Evolutionary conservation across 2,888 invertebrate species (phyloP).

Genomic region (Disparrhopalites patrizii): DNA sequence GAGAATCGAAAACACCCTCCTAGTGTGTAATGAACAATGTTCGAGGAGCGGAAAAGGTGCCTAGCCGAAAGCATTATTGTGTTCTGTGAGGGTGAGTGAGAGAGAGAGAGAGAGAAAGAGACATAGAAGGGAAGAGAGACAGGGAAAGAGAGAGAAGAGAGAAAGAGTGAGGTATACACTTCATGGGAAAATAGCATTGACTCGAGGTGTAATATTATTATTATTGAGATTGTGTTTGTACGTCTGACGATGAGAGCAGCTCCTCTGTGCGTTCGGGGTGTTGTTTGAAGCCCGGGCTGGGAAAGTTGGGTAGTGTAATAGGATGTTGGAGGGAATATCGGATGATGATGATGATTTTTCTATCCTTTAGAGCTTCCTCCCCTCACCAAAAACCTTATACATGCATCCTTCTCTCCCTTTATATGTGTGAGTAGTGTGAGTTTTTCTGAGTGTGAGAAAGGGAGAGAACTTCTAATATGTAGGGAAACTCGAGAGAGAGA

Average conservation of each 20-base stretch:
- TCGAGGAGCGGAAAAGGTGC: slow-evolving; percentile 6
- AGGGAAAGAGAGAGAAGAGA: not conserved
- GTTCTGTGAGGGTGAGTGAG: not conserved
- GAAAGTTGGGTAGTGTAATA: slow-evolving; percentile 8
- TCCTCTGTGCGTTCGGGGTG: too few species aligned
- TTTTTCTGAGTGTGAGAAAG: too few species aligned
- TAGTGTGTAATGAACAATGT: slow-evolving; percentile 8
- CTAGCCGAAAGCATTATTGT: slow-evolving; percentile 5
- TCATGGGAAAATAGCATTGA: slow-evolving; percentile 8
- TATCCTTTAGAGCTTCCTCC: not conserved
- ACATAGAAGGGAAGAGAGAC: not conserved
- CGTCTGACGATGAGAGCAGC: slow-evolving; percentile 5
- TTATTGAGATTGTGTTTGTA: slow-evolving; percentile 10
- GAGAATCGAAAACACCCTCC: slow-evolving; percentile 10
- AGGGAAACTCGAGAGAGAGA: too few species aligned
- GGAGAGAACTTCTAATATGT: too few species aligned
- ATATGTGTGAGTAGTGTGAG: too few species aligned
- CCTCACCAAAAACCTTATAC: too few species aligned
- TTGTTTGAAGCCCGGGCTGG: slow-evolving; percentile 10
- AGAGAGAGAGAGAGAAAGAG: not conserved
- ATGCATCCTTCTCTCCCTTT: too few species aligned
- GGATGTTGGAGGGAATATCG: slow-evolving; percentile 10
- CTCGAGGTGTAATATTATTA: slow-evolving; percentile 11
- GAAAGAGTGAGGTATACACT: slow-evolving; percentile 8
- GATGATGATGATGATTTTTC: not conserved